Evolutionary conservation across 1,140 invertebrate genomes (phyloP).

Genomic region (Ips nitidus): DNA sequence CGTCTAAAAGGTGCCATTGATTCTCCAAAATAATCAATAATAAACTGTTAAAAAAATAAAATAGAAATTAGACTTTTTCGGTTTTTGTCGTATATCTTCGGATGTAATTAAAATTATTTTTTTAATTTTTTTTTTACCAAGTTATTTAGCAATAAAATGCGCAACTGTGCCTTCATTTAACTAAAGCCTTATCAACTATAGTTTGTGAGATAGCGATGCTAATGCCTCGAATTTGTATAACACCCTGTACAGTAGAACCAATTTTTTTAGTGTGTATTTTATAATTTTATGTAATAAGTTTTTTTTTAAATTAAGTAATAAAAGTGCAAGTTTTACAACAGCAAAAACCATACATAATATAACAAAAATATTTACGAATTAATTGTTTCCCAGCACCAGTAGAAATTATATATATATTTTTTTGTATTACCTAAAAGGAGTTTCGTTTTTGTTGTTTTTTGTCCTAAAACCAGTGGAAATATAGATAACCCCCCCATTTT

Average conservation of each 20-base stretch:
- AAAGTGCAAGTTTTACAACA: conserved; percentile 44
- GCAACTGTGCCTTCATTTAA: not conserved
- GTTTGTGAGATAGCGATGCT: not conserved
- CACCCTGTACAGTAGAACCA: not conserved
- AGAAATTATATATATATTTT: conserved; percentile 48
- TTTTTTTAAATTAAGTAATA: conserved; percentile 37
- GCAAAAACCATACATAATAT: conserved; percentile 6
- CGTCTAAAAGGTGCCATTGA: too few species aligned
- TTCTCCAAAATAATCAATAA: too few species aligned
- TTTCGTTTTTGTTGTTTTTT: too few species aligned
- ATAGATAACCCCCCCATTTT: too few species aligned
- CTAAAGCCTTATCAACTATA: not conserved
- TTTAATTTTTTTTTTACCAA: not conserved
- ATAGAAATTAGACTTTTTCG: too few species aligned
- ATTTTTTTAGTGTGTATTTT: conserved; percentile 29
- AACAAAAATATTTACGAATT: conserved; percentile 47
- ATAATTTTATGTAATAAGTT: conserved; percentile 40
- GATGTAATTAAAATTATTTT: not conserved
- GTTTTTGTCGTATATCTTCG: too few species aligned
- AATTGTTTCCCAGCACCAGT: conserved; percentile 44
- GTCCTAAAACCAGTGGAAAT: too few species aligned
- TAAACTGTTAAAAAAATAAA: too few species aligned
- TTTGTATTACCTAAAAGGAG: conserved; percentile 41
- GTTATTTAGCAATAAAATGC: not conserved
- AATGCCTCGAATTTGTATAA: not conserved